A percentile compares a stretch with the other conserved stretches of the same genome.
Conservation (phyloP, 2,797 vertebrate species). For the Carcharodon carcharias region DNA sequence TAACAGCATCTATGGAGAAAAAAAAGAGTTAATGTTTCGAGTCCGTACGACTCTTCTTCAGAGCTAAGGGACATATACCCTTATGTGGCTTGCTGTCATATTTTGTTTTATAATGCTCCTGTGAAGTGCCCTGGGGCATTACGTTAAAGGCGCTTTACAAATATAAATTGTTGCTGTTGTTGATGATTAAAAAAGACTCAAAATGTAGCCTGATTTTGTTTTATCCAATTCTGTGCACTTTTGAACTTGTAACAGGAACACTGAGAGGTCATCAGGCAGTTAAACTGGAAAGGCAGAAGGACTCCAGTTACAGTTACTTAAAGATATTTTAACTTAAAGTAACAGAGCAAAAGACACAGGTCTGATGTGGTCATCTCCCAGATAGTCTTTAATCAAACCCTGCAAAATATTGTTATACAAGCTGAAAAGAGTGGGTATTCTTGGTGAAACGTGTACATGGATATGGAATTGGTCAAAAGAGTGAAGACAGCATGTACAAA, state of each 20-base stretch:
- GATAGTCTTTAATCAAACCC: not conserved
- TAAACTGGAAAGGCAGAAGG: not conserved
- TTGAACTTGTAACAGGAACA: too few species aligned
- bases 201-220: not conserved
- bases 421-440: not conserved
- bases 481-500: not conserved
- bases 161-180: too few species aligned
- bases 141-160: too few species aligned
- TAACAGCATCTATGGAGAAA: too few species aligned
- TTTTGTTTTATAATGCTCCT: too few species aligned
- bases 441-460: not conserved
- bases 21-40: too few species aligned
- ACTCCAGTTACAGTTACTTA: not conserved
- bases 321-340: not conserved
- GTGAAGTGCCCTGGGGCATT: too few species aligned
- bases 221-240: not conserved
- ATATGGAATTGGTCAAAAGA: not conserved
- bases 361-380: not conserved
- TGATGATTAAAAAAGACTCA: not conserved
- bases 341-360: not conserved
- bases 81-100: too few species aligned
- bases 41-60: too few species aligned
- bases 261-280: not conserved
- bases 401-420: not conserved
- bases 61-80: too few species aligned